Conservation (phyloP, 2,888 invertebrate genomes). For the Marronus borbonicus region DNA sequence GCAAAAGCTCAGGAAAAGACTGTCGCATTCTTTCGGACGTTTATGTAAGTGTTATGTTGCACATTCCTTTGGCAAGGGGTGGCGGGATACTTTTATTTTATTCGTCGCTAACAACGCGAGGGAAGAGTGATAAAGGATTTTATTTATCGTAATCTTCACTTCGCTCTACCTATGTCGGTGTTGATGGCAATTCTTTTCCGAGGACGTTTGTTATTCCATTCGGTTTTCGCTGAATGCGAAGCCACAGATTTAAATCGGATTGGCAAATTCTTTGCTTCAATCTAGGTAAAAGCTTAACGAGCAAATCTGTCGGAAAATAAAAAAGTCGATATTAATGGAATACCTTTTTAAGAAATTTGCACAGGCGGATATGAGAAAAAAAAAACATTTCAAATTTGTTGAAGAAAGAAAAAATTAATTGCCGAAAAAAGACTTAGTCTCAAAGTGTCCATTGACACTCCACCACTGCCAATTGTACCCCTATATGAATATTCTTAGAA, state of each 20-base stretch:
- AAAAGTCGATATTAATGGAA: not conserved
- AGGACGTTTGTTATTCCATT: conserved; percentile 35
- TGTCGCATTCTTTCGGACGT: conserved; percentile 96
- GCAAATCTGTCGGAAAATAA: not conserved
- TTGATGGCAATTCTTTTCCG: conserved; percentile 16
- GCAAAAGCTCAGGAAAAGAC: conserved; percentile 95
- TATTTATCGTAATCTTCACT: conserved; percentile 35
- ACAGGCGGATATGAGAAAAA: not conserved
- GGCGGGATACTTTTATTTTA: not conserved
- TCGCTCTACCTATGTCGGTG: not conserved
- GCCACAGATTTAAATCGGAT: conserved; percentile 12
- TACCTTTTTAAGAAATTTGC: not conserved
- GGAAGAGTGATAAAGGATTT: conserved; percentile 16
- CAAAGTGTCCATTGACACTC: too few species aligned
- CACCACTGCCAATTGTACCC: too few species aligned
- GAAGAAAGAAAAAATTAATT: not conserved
- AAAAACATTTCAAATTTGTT: not conserved
- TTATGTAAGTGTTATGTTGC: conserved; percentile 83
- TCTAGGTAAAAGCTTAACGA: conserved; percentile 17
- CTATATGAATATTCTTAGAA: too few species aligned
- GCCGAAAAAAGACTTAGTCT: not conserved
- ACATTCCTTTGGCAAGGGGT: conserved; percentile 24
- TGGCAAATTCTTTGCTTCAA: conserved; percentile 12
- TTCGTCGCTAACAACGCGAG: not conserved
- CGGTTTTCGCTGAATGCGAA: conserved; percentile 5